Conservation (phyloP, 2,888 invertebrate genomes). For the Drosophila flavopinicola region DNA sequence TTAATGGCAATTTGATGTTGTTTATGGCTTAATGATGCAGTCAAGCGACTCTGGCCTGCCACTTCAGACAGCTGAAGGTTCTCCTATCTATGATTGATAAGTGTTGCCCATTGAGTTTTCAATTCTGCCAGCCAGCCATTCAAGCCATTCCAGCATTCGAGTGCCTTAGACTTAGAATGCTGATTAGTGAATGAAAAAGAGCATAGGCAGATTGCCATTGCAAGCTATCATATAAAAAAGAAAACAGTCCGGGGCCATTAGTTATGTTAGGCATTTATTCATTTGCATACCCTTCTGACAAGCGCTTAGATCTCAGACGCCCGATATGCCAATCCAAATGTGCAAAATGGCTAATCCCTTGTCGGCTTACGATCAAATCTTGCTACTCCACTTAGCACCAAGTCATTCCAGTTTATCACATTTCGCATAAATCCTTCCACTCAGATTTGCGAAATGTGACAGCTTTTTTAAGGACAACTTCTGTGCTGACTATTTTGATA, state of each 20-base stretch:
- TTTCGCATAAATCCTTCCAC: constrained; percentile 23
- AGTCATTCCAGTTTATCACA: constrained; percentile 42
- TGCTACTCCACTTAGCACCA: constrained; percentile 51
- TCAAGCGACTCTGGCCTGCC: constrained; percentile 53
- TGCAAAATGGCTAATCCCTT: constrained; percentile 61
- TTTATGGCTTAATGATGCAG: constrained; percentile 76
- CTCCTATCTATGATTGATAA: constrained; percentile 71
- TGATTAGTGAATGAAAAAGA: constrained; percentile 28
- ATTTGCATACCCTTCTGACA: constrained; percentile 25
- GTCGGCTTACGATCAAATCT: constrained; percentile 55
- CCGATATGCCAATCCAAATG: constrained; percentile 60
- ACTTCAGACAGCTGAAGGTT: constrained; percentile 33
- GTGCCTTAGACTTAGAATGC: background rate
- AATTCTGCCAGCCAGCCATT: constrained; percentile 24
- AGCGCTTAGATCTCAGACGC: constrained; percentile 47
- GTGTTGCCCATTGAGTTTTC: constrained; percentile 61
- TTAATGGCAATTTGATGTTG: constrained; percentile 79
- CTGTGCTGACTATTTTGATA: constrained; percentile 6
- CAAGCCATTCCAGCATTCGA: too few relatives aligned
- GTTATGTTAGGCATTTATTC: constrained; percentile 14
- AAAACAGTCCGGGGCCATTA: constrained; percentile 36
- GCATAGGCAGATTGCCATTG: background rate
- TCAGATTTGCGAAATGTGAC: constrained; percentile 10
- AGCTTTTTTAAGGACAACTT: background rate
- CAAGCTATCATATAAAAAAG: background rate